These are phyloP conservation scores for Melanotaenia maccullochi DNA, from an alignment of 2,797 vertebrate species.

Conservation along the genomic window DNA sequence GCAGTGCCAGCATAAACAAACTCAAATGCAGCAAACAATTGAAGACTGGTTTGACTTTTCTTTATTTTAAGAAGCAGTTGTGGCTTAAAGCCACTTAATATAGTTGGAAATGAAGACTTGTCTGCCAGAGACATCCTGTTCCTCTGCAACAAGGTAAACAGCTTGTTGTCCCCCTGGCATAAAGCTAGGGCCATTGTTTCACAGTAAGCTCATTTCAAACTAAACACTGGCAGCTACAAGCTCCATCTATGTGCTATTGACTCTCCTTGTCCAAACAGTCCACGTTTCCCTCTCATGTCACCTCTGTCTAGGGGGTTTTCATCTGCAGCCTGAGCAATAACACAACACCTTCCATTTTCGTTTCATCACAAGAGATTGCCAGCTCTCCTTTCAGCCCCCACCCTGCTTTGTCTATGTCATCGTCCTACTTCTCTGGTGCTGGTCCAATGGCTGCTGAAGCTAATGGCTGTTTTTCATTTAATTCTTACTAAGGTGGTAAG, in stretches of 20 bases:
- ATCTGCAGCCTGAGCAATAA: slow-evolving; percentile 57
- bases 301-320: slow-evolving; percentile 45
- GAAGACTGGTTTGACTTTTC: slow-evolving; percentile 21
- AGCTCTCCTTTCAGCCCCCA: slow-evolving; percentile 27
- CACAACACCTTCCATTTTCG: slow-evolving; percentile 50
- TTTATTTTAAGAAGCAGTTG: slow-evolving; percentile 28
- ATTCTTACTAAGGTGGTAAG: slow-evolving; percentile 37
- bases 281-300: slow-evolving; percentile 49
- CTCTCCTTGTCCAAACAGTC: slow-evolving; percentile 52
- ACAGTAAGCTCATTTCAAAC: slow-evolving; percentile 54
- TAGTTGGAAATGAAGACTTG: slow-evolving; percentile 54
- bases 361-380: slow-evolving; percentile 63
- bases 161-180: slow-evolving; percentile 61
- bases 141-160: slow-evolving; percentile 66
- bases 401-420: slow-evolving; percentile 28
- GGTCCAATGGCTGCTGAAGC: slow-evolving; percentile 27
- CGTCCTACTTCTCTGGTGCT: slow-evolving; percentile 35
- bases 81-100: slow-evolving; percentile 60
- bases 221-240: slow-evolving; percentile 48
- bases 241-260: slow-evolving; percentile 45
- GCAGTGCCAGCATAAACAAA: slow-evolving; percentile 39
- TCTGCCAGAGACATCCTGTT: slow-evolving; percentile 60
- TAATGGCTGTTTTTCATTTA: slow-evolving; percentile 34
- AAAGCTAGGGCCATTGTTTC: slow-evolving; percentile 54
- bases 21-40: slow-evolving; percentile 39